Conservation (phyloP, 2,888 invertebrate genomes). For the Marronus borbonicus region DNA sequence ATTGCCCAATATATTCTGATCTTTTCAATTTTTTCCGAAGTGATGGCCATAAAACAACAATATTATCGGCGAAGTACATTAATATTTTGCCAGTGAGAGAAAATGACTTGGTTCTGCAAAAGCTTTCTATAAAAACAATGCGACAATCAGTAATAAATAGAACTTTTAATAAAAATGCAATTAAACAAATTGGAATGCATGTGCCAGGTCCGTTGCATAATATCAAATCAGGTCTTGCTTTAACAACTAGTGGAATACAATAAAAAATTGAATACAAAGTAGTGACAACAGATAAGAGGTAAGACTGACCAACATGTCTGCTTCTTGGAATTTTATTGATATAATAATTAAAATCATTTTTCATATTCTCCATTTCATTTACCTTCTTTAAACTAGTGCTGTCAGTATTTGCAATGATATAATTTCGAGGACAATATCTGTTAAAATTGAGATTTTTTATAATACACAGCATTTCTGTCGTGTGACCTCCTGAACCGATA, state of each 20-base stretch:
- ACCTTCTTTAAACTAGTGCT: constrained; percentile 82
- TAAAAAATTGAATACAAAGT: constrained; percentile 82
- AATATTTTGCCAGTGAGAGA: constrained; percentile 93
- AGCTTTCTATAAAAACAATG: constrained; percentile 95
- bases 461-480: constrained; percentile 92
- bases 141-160: constrained; percentile 78
- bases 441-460: constrained; percentile 75
- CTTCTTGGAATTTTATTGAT: constrained; percentile 84
- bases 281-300: constrained; percentile 83
- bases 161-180: constrained; percentile 82
- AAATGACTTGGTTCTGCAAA: constrained; percentile 91
- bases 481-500: constrained; percentile 92
- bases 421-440: constrained; percentile 82
- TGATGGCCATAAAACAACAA: constrained; percentile 95
- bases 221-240: constrained; percentile 84
- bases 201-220: constrained; percentile 98
- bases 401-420: constrained; percentile 86
- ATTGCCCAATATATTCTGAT: constrained; percentile 83
- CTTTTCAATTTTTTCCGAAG: constrained; percentile 79
- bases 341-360: constrained; percentile 67
- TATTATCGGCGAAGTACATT: constrained; percentile 85
- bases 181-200: constrained; percentile 91
- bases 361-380: constrained; percentile 69
- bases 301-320: constrained; percentile 90
- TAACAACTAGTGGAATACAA: constrained; percentile 80